Evolutionary conservation across 2,888 invertebrate genomes (phyloP), one percentile per base, ranked within the genome.

Genomic region (Hoplodrina blanda): DNA sequence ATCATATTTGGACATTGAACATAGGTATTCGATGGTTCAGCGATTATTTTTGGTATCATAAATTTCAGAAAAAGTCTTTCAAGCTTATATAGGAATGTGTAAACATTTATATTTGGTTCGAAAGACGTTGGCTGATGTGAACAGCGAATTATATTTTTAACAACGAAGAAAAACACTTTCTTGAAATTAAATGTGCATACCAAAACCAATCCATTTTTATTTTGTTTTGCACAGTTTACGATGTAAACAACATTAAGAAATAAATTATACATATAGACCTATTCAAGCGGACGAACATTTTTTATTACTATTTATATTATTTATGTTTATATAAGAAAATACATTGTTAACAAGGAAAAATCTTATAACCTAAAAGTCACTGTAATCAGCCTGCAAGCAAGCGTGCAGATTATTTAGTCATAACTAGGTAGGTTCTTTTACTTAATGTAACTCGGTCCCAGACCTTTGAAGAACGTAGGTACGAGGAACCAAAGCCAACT

Each of bases 21-120:
- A 46, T 44, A 44, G n/a, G n/a, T n/a, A n/a, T 25, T 44, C 13
- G 13, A 59, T 15, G 25, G 20, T 33, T 11, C n/a, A 52, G 62
- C 5, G 19, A 46, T 41, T 63, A 17, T 25, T 30, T 66, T 49
- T 30, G 13, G 15, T 54, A 57, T 10, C 11, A 57, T 20, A 53
- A 53, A 41, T 41, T 17, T 8, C 25, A 25, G 30, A 41, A 3
- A n/a, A 30, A 10, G 6, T 7, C 44, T 53, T 37, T 0, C 30
- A 54, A 41, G 17, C 13, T 19, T 53, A n/a, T 54, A n/a, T 17
- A 55, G 13, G 69, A 53, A 59, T 69, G 37, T 57, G 46, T 59
- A 33, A 54, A 77, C 62, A 73, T 62, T 52, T n/a, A 59, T n/a
- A 59, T 57, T 57, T 30, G 46, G 54, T 75, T 54, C n/a, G 3